Evolutionary conservation across 2,113 vertebrate genomes (phyloP).

Genomic region (Daubentonia madagascariensis): DNA sequence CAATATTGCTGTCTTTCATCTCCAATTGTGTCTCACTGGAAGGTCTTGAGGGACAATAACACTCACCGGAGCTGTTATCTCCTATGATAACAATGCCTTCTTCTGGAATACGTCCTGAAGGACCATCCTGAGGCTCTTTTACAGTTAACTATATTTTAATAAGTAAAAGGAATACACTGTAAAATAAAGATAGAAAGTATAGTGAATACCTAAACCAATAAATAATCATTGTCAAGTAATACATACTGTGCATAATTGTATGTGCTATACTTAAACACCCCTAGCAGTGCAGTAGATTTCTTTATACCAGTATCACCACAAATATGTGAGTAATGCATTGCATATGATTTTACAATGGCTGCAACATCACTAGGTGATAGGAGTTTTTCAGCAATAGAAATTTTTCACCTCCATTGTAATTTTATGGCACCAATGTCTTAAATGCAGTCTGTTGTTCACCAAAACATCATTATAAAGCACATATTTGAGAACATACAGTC

Average conservation of each 20-base stretch:
- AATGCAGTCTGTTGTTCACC: background rate
- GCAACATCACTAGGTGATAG: background rate
- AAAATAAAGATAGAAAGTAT: background rate
- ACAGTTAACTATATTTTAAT: background rate
- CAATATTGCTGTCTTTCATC: background rate
- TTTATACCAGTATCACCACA: background rate
- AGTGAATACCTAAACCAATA: background rate
- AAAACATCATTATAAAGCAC: background rate
- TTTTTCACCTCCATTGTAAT: background rate
- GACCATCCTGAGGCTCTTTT: background rate
- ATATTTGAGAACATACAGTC: background rate
- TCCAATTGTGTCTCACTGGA: background rate
- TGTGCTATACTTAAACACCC: background rate
- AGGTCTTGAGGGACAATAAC: background rate
- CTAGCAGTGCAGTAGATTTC: background rate
- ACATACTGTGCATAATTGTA: background rate
- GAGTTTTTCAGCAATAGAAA: background rate
- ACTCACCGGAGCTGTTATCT: background rate
- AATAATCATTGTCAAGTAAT: background rate
- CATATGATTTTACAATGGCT: background rate
- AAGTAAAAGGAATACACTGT: background rate
- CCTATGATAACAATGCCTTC: background rate
- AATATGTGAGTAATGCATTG: background rate
- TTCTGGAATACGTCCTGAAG: background rate
- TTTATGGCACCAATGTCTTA: background rate